Evolutionary conservation across 1,140 invertebrate genomes (phyloP).

Genomic region (Cotesia typhae): DNA sequence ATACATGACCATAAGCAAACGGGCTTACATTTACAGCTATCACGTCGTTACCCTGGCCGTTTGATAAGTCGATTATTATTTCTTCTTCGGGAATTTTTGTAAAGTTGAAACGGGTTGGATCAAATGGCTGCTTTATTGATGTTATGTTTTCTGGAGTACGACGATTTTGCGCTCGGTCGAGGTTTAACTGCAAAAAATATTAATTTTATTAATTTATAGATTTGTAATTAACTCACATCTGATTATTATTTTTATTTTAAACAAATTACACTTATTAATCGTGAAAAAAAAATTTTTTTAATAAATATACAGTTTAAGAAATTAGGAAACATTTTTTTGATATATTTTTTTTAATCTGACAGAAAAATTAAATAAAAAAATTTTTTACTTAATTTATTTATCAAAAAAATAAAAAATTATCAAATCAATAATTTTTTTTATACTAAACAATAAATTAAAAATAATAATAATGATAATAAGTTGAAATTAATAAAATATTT

Average conservation of each 20-base stretch:
- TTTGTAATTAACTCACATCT: background rate
- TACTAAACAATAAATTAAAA: too few relatives aligned
- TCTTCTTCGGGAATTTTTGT: slow-evolving; percentile 71
- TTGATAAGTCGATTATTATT: slow-evolving; percentile 65
- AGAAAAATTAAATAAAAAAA: too few relatives aligned
- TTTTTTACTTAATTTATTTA: too few relatives aligned
- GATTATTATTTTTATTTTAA: background rate
- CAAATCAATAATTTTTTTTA: too few relatives aligned
- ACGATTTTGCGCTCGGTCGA: slow-evolving; percentile 68
- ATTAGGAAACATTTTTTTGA: background rate
- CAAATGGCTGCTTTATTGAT: slow-evolving; percentile 70
- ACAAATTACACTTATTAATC: background rate
- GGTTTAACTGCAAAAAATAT: slow-evolving; percentile 70
- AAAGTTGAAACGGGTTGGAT: slow-evolving; percentile 74
- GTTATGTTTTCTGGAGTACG: slow-evolving; percentile 70
- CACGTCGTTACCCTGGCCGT: slow-evolving; percentile 53
- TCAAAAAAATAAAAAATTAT: too few relatives aligned
- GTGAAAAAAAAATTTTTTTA: slow-evolving; percentile 21
- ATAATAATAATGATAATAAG: too few relatives aligned
- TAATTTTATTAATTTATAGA: background rate
- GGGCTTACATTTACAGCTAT: slow-evolving; percentile 77
- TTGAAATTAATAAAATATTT: too few relatives aligned
- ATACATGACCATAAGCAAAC: slow-evolving; percentile 72
- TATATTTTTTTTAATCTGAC: too few relatives aligned
- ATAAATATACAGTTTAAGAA: background rate